These are phyloP conservation scores for Sitophilus oryzae DNA, from an alignment of 1,140 invertebrate genomes.

Conservation along the genomic window DNA sequence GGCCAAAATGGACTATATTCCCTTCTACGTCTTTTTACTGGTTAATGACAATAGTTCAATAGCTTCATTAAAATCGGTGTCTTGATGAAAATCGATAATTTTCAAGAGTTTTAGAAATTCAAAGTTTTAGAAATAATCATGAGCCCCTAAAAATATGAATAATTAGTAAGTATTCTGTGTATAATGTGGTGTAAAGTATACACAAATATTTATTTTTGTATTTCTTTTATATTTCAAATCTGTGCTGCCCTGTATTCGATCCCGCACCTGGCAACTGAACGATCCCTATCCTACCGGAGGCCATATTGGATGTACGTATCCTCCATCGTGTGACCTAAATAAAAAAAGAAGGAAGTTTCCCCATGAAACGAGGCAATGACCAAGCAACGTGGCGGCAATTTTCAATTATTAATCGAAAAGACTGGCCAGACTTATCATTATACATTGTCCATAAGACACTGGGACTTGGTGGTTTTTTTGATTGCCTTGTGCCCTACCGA, in stretches of 20 bases:
- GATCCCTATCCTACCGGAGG: slow-evolving; percentile 27
- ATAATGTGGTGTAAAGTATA: slow-evolving; percentile 22
- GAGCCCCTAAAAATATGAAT: no score
- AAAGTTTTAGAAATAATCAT: background rate
- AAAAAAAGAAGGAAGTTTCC: slow-evolving; percentile 23
- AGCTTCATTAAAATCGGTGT: no score
- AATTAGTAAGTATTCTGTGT: no score
- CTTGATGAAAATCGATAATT: background rate
- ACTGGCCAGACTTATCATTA: slow-evolving; percentile 20
- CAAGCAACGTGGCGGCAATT: slow-evolving; percentile 18
- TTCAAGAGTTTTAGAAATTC: background rate
- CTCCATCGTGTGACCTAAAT: slow-evolving; percentile 27
- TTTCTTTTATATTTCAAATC: no score
- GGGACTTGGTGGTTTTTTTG: slow-evolving; percentile 12
- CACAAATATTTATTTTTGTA: no score
- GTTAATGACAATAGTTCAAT: no score
- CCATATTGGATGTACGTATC: slow-evolving; percentile 34
- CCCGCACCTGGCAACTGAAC: slow-evolving; percentile 35
- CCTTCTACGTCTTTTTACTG: no score
- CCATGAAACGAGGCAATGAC: slow-evolving; percentile 14
- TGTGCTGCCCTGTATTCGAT: slow-evolving; percentile 38
- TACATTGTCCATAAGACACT: slow-evolving; percentile 17
- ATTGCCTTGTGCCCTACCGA: slow-evolving; percentile 15
- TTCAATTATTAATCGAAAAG: slow-evolving; percentile 27
- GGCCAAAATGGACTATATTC: no score